Conservation (phyloP, 37 sponge, comb jelly and placozoan species). For the Agelas oroides region DNA sequence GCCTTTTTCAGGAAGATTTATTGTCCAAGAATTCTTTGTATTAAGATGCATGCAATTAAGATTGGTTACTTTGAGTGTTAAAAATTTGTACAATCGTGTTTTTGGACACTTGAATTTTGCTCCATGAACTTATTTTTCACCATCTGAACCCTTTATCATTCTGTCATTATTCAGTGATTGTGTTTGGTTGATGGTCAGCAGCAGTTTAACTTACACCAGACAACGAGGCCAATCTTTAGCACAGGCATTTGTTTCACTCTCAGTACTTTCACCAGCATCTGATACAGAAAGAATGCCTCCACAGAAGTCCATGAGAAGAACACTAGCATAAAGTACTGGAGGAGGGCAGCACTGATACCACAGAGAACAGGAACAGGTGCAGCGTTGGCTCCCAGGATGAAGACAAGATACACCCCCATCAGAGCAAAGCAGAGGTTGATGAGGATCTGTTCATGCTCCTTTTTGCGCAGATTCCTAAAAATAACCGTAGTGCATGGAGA, state of each 20-base stretch:
- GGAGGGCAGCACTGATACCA: slow-evolving; percentile 41
- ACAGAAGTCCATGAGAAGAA: slow-evolving; percentile 44
- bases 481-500: too few species aligned
- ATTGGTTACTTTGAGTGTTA: too few species aligned
- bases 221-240: background rate
- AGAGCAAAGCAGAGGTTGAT: slow-evolving; percentile 51
- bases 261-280: slow-evolving; percentile 23
- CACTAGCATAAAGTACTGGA: slow-evolving; percentile 60
- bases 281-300: slow-evolving; percentile 39
- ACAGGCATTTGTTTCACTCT: background rate
- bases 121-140: too few species aligned
- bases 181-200: background rate
- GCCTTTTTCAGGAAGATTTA: too few species aligned
- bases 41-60: too few species aligned
- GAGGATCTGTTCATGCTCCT: slow-evolving; percentile 18
- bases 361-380: slow-evolving; percentile 1
- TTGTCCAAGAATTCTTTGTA: too few species aligned
- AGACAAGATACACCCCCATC: slow-evolving; percentile 41
- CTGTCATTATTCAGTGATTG: background rate
- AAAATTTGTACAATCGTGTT: too few species aligned
- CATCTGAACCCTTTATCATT: slow-evolving; percentile 22
- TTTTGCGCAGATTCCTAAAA: slow-evolving; percentile 21
- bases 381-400: slow-evolving; percentile 12
- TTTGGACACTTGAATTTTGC: too few species aligned
- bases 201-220: slow-evolving; percentile 27